A percentile compares a stretch with the other conserved stretches of the same genome.
Evolutionary conservation across 2,888 invertebrate species (phyloP).

Genomic region (Acronicta alni): DNA sequence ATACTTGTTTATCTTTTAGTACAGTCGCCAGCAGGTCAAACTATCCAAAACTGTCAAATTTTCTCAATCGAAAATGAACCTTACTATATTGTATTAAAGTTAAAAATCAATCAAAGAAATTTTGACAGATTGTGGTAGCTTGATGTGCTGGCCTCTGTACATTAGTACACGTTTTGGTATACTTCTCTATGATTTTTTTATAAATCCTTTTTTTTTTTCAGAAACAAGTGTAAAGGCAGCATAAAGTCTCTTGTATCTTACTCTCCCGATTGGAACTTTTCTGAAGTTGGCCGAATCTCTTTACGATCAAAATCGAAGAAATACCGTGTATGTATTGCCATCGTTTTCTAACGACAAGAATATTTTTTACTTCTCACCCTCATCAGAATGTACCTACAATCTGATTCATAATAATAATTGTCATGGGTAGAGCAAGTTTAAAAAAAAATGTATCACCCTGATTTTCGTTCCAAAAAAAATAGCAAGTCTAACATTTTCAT

Average conservation of each 20-base stretch:
- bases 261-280: constrained; percentile 27
- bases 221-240: constrained; percentile 21
- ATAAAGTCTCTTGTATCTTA: constrained; percentile 20
- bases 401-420: background rate
- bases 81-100: no score
- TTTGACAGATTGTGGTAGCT: no score
- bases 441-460: background rate
- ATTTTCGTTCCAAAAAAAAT: background rate
- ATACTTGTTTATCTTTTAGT: constrained; percentile 27
- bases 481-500: background rate
- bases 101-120: no score
- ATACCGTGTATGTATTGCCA: constrained; percentile 28
- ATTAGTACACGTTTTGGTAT: no score
- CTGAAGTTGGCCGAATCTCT: constrained; percentile 31
- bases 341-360: constrained; percentile 25
- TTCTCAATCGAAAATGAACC: no score
- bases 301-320: constrained; percentile 32
- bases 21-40: no score
- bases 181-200: no score
- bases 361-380: background rate
- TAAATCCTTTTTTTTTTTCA: constrained; percentile 22
- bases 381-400: background rate
- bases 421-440: background rate
- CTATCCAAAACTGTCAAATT: no score
- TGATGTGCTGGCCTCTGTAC: no score